These are phyloP conservation scores for Antheraea yamamai DNA, from an alignment of 2,888 invertebrate genomes.

Conservation along the genomic window DNA sequence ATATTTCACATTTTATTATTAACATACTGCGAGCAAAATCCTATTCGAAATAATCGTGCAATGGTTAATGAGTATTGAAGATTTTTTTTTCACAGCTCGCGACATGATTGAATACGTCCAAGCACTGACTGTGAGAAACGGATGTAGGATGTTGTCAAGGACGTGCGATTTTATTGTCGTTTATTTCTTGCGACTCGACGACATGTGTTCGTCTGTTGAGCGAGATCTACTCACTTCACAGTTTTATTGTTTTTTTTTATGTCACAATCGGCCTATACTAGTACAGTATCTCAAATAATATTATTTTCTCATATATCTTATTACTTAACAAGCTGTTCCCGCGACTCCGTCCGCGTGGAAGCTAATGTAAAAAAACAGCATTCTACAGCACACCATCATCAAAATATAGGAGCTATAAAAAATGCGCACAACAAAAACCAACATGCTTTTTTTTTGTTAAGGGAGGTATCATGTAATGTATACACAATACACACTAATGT, in stretches of 20 bases:
- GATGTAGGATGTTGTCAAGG: constrained; percentile 77
- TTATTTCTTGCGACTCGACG: constrained; percentile 59
- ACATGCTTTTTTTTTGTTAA: no score
- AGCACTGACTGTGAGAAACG: constrained; percentile 70
- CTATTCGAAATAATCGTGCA: no score
- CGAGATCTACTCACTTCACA: background rate
- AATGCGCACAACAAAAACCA: no score
- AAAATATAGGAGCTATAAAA: no score
- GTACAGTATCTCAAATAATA: background rate
- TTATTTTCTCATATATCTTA: background rate
- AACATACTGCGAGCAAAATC: no score
- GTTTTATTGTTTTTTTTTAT: constrained; percentile 4
- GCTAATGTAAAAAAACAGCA: no score
- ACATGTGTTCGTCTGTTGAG: constrained; percentile 22
- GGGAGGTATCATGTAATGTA: no score
- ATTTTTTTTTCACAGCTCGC: constrained; percentile 9
- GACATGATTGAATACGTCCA: constrained; percentile 48
- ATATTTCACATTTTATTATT: no score
- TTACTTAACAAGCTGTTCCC: background rate
- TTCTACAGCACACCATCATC: no score
- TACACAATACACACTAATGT: no score
- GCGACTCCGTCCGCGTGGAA: no score
- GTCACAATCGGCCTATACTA: background rate
- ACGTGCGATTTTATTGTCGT: constrained; percentile 64
- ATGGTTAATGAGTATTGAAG: no score